A percentile compares a stretch with the other conserved stretches of the same genome.
These are phyloP conservation scores for Coracopsis vasa DNA, from an alignment of 2,113 vertebrate genomes.

Conservation along the genomic window DNA sequence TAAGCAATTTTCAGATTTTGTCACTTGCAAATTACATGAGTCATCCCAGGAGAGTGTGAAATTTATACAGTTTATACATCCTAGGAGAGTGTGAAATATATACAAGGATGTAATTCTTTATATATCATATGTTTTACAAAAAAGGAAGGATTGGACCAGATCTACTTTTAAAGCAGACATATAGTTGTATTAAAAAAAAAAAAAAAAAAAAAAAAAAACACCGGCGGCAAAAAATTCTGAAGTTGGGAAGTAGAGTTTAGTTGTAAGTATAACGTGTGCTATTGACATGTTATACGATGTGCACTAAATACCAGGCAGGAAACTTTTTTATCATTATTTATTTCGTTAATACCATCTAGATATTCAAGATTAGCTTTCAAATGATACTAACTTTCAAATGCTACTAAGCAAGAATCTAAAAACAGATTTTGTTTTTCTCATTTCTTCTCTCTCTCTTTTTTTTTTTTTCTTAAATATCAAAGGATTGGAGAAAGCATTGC, in stretches of 20 bases:
- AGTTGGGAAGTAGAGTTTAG: not conserved
- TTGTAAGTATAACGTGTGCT: not conserved
- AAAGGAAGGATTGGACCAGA: not conserved
- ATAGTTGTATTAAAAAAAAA: not conserved
- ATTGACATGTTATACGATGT: not conserved
- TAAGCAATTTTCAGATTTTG: not conserved
- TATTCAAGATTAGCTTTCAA: not conserved
- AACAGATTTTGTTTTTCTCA: not conserved
- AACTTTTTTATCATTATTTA: not conserved
- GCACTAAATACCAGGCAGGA: not conserved
- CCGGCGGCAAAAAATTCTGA: not conserved
- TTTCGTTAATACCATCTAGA: not conserved
- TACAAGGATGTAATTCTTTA: not conserved
- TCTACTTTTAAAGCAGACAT: not conserved
- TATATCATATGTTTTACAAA: not conserved
- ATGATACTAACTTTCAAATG: not conserved
- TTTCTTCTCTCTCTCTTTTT: fast-evolving
- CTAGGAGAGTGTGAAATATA: not conserved
- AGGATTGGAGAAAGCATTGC: fast-evolving
- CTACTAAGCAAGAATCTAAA: not conserved
- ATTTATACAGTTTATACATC: not conserved
- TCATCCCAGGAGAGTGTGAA: not conserved
- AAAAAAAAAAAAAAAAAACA: not conserved
- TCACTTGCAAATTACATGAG: not conserved
- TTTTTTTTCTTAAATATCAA: not conserved